Evolutionary conservation across 2,888 invertebrate species (phyloP), one percentile per base, ranked within the genome.

Genomic region (Sclerodermus sp.): DNA sequence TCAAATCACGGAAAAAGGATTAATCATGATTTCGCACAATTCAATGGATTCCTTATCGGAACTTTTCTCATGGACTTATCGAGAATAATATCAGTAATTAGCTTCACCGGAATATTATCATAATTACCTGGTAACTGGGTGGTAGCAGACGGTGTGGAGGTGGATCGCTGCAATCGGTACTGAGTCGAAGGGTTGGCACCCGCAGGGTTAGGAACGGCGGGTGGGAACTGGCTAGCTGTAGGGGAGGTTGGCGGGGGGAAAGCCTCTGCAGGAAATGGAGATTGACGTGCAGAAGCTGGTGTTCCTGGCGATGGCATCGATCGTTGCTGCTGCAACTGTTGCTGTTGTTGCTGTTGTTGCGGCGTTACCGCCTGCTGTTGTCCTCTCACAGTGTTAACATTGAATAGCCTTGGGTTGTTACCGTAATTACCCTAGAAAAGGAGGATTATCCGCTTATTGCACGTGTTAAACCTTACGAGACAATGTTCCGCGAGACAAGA

Each of bases 261-360:
- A 41, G 81, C 72, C 66, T 80, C 83, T 42, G 79, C 79, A 36
- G 82, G 80, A 66, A 81, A 83, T 18, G 84, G 82, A 38, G 83
- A 82, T 68, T 84, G 84, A 61, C 83, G 79, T 45, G 82, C 80
- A 58, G 80, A 79, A 57, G 80, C 78, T 55, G 80, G 76, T 49
- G 77, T 80, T 51, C 82, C 80, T 14, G 77, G 77, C 41, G 77
- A 78, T 69, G 94, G 83, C 92, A 94, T 92, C 29, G 93, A 91
- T 80, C 93, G 92, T 78, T 93, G 88, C 64, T 83, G 87, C 77
- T 89, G 89, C 23, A 23, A 8, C 69, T 89, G 88, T 52, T 87
- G 82, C 50, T 79, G 78, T 64, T 60, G 80, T 67, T 77, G 84
- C 68, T 76, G 80, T 60, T 80, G 79, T 55, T 78, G 78, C 71